These are phyloP conservation scores for Helicorthomorpha holstii DNA, from an alignment of 1,140 invertebrate species.

Conservation along the genomic window DNA sequence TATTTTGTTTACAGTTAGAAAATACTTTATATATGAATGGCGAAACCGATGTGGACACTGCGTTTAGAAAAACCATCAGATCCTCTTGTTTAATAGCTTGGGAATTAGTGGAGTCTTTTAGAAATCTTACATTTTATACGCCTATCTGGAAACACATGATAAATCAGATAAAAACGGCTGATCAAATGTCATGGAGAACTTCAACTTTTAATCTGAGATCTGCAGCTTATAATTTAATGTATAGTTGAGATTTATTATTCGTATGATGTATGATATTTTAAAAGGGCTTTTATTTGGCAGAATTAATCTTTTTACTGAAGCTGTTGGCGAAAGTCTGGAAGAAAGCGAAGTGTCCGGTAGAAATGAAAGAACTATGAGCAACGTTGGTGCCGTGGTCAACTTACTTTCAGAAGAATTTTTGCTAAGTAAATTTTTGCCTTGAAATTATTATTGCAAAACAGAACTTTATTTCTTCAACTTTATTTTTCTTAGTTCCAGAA, in stretches of 20 bases:
- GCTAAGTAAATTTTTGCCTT: background rate
- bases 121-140: too few relatives aligned
- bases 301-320: background rate
- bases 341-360: background rate
- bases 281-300: background rate
- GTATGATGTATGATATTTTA: background rate
- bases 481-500: background rate
- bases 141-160: too few relatives aligned
- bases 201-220: too few relatives aligned
- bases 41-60: background rate
- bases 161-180: too few relatives aligned
- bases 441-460: background rate
- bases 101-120: background rate
- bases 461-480: background rate
- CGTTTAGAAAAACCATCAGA: background rate
- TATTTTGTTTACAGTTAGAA: background rate
- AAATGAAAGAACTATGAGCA: background rate
- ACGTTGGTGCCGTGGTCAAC: background rate
- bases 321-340: background rate
- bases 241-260: too few relatives aligned
- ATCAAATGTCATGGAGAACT: too few relatives aligned
- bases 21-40: background rate
- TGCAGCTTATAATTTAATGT: too few relatives aligned
- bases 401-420: background rate
- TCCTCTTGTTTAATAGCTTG: background rate